phyloP scores from a whole-genome alignment of 2,888 invertebrate species.

The Chaitophorus viminalis region DNA sequence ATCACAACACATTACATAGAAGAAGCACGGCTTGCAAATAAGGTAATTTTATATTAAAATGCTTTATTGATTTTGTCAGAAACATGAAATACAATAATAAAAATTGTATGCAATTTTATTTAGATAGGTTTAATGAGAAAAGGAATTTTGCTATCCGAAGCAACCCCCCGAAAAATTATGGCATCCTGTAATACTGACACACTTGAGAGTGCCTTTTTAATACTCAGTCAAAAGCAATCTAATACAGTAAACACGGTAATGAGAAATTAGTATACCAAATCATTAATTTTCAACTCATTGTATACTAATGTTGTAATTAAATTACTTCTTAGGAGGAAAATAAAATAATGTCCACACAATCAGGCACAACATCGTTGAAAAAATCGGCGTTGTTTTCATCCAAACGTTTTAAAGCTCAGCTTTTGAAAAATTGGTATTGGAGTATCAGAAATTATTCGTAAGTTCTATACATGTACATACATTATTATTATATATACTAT shows the following conservation, averaged over 20 bases:
- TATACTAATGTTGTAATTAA: background rate
- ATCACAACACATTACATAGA: conserved; percentile 66
- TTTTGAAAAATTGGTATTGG: conserved; percentile 61
- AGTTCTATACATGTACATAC: background rate
- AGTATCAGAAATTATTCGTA: conserved; percentile 50
- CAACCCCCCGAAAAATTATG: conserved; percentile 68
- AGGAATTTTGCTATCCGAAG: conserved; percentile 70
- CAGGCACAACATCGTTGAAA: conserved; percentile 25
- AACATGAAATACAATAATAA: background rate
- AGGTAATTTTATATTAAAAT: conserved; percentile 54
- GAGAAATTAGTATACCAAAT: background rate
- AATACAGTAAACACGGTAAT: background rate
- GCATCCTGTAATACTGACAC: conserved; percentile 65
- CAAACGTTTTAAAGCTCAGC: conserved; percentile 49
- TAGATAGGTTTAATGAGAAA: conserved; percentile 70
- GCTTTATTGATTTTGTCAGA: background rate
- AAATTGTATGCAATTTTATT: conserved; percentile 16
- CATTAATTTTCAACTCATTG: background rate
- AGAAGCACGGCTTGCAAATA: conserved; percentile 64
- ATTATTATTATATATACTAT: background rate
- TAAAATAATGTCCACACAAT: background rate
- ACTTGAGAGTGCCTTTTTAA: conserved; percentile 70
- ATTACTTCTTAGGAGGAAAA: background rate
- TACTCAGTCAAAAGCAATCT: conserved; percentile 70
- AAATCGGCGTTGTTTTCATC: conserved; percentile 40